Base-by-base conservation (phyloP, 2,113 vertebrate species). In the cattle (Bos taurus) region DNA sequence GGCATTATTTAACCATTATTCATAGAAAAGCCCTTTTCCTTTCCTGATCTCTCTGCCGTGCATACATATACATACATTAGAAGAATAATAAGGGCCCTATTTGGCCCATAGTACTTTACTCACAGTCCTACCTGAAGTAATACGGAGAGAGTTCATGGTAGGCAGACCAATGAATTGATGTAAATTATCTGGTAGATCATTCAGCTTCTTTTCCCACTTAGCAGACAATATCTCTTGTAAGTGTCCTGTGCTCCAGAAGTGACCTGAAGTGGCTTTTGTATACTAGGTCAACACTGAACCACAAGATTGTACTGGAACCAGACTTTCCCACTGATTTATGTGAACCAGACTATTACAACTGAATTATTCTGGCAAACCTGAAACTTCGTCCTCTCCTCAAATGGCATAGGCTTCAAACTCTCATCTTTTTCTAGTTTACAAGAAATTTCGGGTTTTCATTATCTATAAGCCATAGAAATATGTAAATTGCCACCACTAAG, bases 61-160 rank as follows among this genome's bases (percentile, higher is more conserved):
- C 23, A 57, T 50, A 50, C 8, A 19, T 26, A 28, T 14, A 83
- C 48, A 43, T 36, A 96, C 96, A 97, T 98, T 97, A 98, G 84
- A 96, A 90, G 46, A 40, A 94, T 81, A 88, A 91, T 97, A 95
- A 97, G 85, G 84, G 78, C n/a, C 91, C 90, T 97, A 74, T 96
- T 98, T 98, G 90, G 50, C 89, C 95, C 95, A 62, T 92, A 94
- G 97, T 97, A 97, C 93, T 98, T 96, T 98, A 60, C 84, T 98
- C 91, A 96, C 16, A 26, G 91, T 88, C 82, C 93, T 98, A 98
- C 98, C 97, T 99, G 91, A 98, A 97, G 67, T 96, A 95, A 59
- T 78, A 25, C 78, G 71, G 93, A 36, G 93, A 82, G 93, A 96
- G 48, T 88, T 97, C 56, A 83, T 95, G 6, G 57, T 90, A 95